A percentile compares a stretch with the other conserved stretches of the same genome.
Conservation (phyloP, 2,113 vertebrate genomes). For the Antechinus stuartii region DNA sequence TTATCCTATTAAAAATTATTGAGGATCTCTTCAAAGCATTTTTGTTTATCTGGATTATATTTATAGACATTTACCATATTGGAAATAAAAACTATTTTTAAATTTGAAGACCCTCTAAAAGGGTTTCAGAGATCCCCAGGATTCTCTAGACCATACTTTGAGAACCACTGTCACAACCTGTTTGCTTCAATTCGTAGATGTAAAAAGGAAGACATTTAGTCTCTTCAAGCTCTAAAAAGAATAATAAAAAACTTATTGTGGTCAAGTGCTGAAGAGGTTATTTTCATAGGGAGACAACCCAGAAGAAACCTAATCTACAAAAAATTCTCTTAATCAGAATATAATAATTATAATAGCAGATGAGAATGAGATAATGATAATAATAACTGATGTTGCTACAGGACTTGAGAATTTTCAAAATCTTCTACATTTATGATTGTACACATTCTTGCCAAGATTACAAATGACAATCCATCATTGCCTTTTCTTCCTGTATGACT, state of each 20-base stretch:
- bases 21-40: too few relatives aligned
- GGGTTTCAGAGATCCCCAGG: too few relatives aligned
- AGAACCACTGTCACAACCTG: neutral
- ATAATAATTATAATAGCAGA: neutral
- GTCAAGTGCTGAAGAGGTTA: neutral
- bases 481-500: neutral
- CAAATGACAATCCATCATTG: neutral
- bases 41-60: too few relatives aligned
- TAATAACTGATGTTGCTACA: neutral
- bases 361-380: neutral
- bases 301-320: too few relatives aligned
- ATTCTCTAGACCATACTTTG: too few relatives aligned
- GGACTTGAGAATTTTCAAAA: neutral
- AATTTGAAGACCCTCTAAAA: too few relatives aligned
- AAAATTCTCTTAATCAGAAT: neutral
- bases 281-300: neutral
- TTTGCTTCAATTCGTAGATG: neutral
- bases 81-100: too few relatives aligned
- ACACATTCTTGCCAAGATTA: neutral
- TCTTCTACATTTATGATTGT: neutral
- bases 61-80: too few relatives aligned
- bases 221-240: neutral
- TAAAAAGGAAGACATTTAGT: neutral
- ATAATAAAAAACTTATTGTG: neutral
- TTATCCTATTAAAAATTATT: too few relatives aligned